These are phyloP conservation scores for Operophtera brumata DNA, from an alignment of 2,888 invertebrate species.

Conservation along the genomic window DNA sequence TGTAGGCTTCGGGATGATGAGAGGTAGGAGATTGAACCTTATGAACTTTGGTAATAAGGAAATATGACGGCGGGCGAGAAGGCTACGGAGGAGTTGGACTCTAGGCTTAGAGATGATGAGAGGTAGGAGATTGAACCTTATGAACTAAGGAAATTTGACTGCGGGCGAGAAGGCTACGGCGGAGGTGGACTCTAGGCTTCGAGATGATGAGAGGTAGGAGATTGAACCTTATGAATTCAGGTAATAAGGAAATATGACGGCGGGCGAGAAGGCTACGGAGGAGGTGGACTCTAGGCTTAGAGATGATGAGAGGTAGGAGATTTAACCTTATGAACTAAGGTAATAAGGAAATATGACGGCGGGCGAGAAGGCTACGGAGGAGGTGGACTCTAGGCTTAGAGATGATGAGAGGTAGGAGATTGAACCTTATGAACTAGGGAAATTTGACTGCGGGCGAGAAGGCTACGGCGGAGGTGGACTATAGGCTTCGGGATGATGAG, in stretches of 20 bases:
- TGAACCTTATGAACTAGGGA: not conserved
- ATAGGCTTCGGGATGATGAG: too few relatives aligned
- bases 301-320: conserved; percentile 63
- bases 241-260: too few relatives aligned
- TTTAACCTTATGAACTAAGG: not conserved
- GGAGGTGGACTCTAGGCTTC: conserved; percentile 57
- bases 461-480: too few relatives aligned
- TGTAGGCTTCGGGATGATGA: conserved; percentile 63
- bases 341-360: too few relatives aligned
- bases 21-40: conserved; percentile 46
- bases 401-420: conserved; percentile 63
- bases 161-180: too few relatives aligned
- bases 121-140: conserved; percentile 45
- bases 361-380: too few relatives aligned
- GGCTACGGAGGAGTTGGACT: too few relatives aligned
- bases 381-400: conserved; percentile 55
- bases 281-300: conserved; percentile 57
- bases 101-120: conserved; percentile 62
- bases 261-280: too few relatives aligned
- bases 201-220: conserved; percentile 64
- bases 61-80: conserved; percentile 39
- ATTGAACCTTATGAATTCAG: conserved; percentile 35
- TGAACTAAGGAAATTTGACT: not conserved
- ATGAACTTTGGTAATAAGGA: not conserved
- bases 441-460: conserved; percentile 39